Conservation (phyloP, 2,888 invertebrate genomes). For the Meandrusa payeni region DNA sequence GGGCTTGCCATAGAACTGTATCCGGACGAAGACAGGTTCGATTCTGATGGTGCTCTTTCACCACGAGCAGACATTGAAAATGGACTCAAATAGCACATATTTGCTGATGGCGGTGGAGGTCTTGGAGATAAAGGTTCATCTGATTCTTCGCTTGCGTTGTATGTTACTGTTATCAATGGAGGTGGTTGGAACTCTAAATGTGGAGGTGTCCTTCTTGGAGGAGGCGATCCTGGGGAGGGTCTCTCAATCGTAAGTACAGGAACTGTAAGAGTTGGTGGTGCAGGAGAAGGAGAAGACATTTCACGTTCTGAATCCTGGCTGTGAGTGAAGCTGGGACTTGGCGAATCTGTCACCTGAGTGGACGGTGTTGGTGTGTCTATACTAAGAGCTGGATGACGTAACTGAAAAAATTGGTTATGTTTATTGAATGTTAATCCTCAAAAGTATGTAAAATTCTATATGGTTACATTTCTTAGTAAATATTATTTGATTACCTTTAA, state of each 20-base stretch:
- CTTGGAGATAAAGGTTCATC: constrained; percentile 86
- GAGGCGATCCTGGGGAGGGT: constrained; percentile 84
- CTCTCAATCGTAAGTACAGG: constrained; percentile 85
- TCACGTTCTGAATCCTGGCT: constrained; percentile 72
- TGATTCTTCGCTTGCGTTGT: constrained; percentile 89
- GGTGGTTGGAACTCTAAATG: constrained; percentile 84
- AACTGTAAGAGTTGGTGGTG: constrained; percentile 79
- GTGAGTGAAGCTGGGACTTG: constrained; percentile 68
- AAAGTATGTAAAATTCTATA: background rate
- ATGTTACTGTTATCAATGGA: constrained; percentile 87
- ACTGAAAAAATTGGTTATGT: constrained; percentile 47
- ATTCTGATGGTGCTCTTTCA: constrained; percentile 89
- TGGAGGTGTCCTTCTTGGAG: constrained; percentile 82
- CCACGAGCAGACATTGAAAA: constrained; percentile 87
- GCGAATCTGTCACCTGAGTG: constrained; percentile 69
- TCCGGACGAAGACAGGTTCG: constrained; percentile 91
- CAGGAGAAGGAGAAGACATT: constrained; percentile 63
- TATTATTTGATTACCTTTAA: constrained; percentile 48
- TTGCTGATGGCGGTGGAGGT: constrained; percentile 72
- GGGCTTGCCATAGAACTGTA: constrained; percentile 93
- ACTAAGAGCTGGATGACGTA: constrained; percentile 73
- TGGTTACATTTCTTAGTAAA: background rate
- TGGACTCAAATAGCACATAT: constrained; percentile 89
- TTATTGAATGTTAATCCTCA: background rate
- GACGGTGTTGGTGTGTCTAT: constrained; percentile 70